Base-by-base conservation (phyloP, 2,888 invertebrate species). In the Busseola fusca region DNA sequence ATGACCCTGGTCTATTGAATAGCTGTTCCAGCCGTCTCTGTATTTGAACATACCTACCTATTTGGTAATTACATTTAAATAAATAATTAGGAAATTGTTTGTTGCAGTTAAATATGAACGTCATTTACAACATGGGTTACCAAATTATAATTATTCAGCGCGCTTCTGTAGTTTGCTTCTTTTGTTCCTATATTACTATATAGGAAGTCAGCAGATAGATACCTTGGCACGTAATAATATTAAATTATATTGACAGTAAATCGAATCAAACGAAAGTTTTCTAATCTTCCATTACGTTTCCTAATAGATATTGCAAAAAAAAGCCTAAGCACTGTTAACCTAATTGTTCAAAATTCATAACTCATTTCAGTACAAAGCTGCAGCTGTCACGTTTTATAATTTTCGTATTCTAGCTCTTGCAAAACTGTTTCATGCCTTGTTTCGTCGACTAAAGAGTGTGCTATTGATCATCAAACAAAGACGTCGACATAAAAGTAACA, bases 381-480 rank as follows among this genome's bases (percentile, higher is more conserved):
- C 14, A 65, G 59, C 60, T 62, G 68, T 70, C 68, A 67, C 72
- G 60, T 74, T 76, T 76, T 65, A 72, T 48, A 60, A 42, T 64
- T 75, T 64, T 78, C 37, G 60, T 63, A 48, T 83, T 80, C 77
- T 76, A 60, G 72, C 73, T 86, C 84, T 90, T 90, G 86, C 89
- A 88, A 89, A 90, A 89, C 87, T 78, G 67, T 80, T 88, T 76
- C 83, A 88, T 86, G 86, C 84, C 83, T 87, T 78, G 87, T 87
- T 89, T 88, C 81, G 82, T 83, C 80, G 77, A 80, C 86, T 75
- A 81, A 86, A 84, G 76, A 84, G 77, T 81, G 80, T 84, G 82
- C 85, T 86, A 83, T 83, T 84, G 82, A 86, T 88, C 85, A 85
- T 86, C 86, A 86, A 86, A 89, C 89, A 90, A 89, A 89, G 87